A percentile compares a stretch with the other conserved stretches of the same genome.
phyloP scores from a whole-genome alignment of 2,888 invertebrate species.

The Colletes collaris region DNA sequence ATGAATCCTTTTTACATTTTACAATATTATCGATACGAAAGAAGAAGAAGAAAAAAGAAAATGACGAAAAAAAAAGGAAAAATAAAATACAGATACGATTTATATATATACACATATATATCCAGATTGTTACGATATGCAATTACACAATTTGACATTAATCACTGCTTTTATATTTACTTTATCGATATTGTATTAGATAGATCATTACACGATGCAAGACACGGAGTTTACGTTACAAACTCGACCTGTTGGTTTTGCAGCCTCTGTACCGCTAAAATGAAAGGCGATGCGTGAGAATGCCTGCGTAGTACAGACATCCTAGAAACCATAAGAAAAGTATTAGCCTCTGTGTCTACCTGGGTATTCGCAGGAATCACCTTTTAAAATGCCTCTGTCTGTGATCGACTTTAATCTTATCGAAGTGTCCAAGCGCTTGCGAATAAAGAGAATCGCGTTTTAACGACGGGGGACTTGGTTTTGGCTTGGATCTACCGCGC shows the following conservation, averaged over 20 bases:
- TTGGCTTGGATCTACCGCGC: conserved; percentile 68
- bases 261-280: conserved; percentile 68
- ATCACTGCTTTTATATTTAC: conserved; percentile 48
- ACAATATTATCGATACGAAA: conserved; percentile 36
- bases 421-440: conserved; percentile 77
- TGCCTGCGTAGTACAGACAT: conserved; percentile 67
- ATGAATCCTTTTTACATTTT: conserved; percentile 60
- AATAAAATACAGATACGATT: conserved; percentile 25
- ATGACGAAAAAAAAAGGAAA: not conserved
- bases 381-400: conserved; percentile 75
- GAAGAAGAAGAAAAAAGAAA: conserved; percentile 9
- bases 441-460: too few relatives aligned
- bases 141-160: conserved; percentile 53
- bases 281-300: conserved; percentile 67
- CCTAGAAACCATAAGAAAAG: conserved; percentile 64
- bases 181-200: conserved; percentile 52
- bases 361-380: conserved; percentile 70
- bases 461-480: too few relatives aligned
- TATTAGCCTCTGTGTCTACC: conserved; percentile 68
- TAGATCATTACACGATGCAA: conserved; percentile 56
- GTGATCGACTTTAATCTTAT: conserved; percentile 78
- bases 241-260: conserved; percentile 69
- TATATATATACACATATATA: conserved; percentile 31
- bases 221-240: conserved; percentile 72
- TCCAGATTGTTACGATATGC: conserved; percentile 54